These are phyloP conservation scores for Hypotaenidia philippensis DNA, from an alignment of 2,797 vertebrate genomes.

Conservation along the genomic window DNA sequence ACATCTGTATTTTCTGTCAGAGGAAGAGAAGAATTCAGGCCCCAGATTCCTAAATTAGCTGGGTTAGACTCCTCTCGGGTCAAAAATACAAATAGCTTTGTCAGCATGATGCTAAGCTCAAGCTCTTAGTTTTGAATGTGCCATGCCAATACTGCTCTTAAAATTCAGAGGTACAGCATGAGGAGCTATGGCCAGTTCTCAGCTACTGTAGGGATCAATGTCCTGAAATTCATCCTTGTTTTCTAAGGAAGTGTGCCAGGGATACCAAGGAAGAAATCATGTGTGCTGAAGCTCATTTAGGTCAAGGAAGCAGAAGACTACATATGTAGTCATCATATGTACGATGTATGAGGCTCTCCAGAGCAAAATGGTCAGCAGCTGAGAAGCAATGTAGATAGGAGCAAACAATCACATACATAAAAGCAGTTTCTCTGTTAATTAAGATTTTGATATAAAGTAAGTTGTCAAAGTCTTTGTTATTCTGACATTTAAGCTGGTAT, in stretches of 20 bases:
- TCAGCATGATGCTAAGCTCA: background rate
- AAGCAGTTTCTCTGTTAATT: background rate
- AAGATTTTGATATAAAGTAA: background rate
- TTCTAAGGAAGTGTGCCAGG: background rate
- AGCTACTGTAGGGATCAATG: background rate
- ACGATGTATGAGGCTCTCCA: background rate
- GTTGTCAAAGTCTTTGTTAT: background rate
- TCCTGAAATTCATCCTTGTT: background rate
- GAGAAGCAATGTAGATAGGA: background rate
- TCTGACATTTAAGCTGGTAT: background rate
- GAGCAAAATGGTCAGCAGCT: background rate
- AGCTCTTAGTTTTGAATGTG: background rate
- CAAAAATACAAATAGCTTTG: background rate
- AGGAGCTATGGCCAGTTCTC: background rate
- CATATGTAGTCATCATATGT: too few relatives aligned
- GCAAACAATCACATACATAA: background rate
- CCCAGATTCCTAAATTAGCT: background rate
- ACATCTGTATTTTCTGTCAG: background rate
- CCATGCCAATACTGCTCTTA: accelerated
- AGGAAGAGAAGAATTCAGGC: background rate
- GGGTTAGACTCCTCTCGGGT: background rate
- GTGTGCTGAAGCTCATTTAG: background rate
- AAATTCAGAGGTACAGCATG: background rate
- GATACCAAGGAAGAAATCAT: background rate
- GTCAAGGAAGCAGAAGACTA: background rate